Conservation (phyloP, 64 coral and sea anemone genomes). For the Astreopora myriophthalma region DNA sequence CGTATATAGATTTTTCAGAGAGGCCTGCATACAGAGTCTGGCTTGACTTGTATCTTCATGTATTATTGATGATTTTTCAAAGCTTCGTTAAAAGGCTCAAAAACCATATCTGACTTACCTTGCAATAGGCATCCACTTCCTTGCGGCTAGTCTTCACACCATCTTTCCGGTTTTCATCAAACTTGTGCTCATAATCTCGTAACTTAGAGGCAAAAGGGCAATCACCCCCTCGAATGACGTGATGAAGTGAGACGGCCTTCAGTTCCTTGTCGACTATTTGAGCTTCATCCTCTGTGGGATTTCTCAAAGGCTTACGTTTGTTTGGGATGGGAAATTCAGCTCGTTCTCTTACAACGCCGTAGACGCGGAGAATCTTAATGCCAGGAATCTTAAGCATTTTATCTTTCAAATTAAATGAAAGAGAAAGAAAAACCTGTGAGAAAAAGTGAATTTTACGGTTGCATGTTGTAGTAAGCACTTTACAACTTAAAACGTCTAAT, state of each 20-base stretch:
- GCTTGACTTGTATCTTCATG: not conserved
- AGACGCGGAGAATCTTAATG: slow-evolving; percentile 79
- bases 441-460: not conserved
- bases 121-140: slow-evolving; percentile 51
- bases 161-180: slow-evolving; percentile 9
- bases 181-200: slow-evolving; percentile 39
- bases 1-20: no score
- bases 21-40: no score
- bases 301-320: slow-evolving; percentile 32
- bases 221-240: slow-evolving; percentile 49
- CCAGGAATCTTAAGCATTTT: slow-evolving; percentile 66
- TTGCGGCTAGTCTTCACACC: not conserved
- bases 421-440: not conserved
- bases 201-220: slow-evolving; percentile 53
- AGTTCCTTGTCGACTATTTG: slow-evolving; percentile 17
- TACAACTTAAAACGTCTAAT: no score
- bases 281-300: slow-evolving; percentile 13
- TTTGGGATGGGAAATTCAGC: slow-evolving; percentile 85
- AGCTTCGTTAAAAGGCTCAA: not conserved
- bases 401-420: no score
- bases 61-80: no score
- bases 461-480: no score
- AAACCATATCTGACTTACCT: slow-evolving; percentile 1
- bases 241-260: slow-evolving; percentile 67
- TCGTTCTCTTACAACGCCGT: slow-evolving; percentile 62